Evolutionary conservation across 2,797 vertebrate genomes (phyloP).

Genomic region (Rallus crepitans): DNA sequence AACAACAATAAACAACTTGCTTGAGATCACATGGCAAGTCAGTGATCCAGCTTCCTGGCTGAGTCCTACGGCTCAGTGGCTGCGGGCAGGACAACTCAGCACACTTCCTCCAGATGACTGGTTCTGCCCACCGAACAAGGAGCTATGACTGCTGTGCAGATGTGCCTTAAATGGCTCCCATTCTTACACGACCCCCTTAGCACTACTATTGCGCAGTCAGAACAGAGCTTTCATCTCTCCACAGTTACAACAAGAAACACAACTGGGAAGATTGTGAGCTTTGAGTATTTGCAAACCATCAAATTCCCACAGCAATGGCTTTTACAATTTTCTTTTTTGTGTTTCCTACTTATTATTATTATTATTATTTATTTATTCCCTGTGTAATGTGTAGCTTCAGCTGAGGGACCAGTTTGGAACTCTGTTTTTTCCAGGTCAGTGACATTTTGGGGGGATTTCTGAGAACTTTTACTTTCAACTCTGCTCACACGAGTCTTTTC

Average conservation of each 20-base stretch:
- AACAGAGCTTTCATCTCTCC: not conserved
- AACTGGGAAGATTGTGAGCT: not conserved
- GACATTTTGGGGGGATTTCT: not conserved
- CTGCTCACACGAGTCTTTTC: not conserved
- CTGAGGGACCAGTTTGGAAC: not conserved
- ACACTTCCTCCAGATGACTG: not conserved
- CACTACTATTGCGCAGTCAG: not conserved
- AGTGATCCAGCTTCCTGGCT: not conserved
- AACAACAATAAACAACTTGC: conserved; percentile 46
- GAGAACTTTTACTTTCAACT: not conserved
- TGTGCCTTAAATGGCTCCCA: not conserved
- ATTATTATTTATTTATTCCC: not conserved
- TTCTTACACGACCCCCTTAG: not conserved
- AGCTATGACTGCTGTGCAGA: not conserved
- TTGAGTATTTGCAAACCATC: not conserved
- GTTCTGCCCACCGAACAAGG: not conserved
- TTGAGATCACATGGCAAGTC: not conserved
- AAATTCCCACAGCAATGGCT: not conserved
- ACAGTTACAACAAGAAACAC: not conserved
- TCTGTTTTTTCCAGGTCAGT: not conserved
- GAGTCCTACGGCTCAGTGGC: not conserved
- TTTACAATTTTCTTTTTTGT: not conserved
- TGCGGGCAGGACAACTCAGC: not conserved
- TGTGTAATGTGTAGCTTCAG: not conserved
- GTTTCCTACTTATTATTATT: not conserved